Evolutionary conservation across 2,113 vertebrate species (phyloP), one percentile per base, ranked within the genome.

Genomic region (Notechis scutatus): DNA sequence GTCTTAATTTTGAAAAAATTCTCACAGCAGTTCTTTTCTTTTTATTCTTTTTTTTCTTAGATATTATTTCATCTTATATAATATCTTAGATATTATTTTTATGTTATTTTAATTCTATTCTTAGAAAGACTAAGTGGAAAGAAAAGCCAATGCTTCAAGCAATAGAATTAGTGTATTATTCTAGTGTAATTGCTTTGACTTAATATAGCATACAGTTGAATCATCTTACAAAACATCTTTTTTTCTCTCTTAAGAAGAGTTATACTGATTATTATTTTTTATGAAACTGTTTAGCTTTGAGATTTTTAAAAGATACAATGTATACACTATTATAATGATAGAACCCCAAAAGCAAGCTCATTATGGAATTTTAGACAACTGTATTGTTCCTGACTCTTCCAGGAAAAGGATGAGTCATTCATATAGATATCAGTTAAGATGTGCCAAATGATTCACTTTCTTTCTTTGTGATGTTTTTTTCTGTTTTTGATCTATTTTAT

Each of bases 401-500:
- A 91, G 45, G 47, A 20, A 91, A 87, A 93, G 0, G 18, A 89
- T 88, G 39, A 10, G 3, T 39, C 87, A 89, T 94, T 59, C 39
- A 47, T 50, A 15, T 29, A 90, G 88, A 54, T 45, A 92, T 57
- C 74, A 50, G 89, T 61, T 55, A n/a, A 90, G 89, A 55, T 26
- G 55, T 26, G 9, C 23, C 93, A 56, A 47, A 93, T 29, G 4
- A 45, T 93, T 90, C 29, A 86, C 21, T 23, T 14, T 91, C n/a
- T 85, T 90, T 93, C 23, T 94, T 29, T 47, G 10, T 89, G n/a
- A 92, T 94, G 52, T 89, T 93, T 59, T 96, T 96, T 59, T 88
- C 26, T 29, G 2, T 47, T 50, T 61, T 92, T 94, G 92, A 50
- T 86, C 10, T 88, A 42, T 96, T 95, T 95, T 94, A 91, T 95